Percentiles rank a stretch among this genome's conserved stretches.
phyloP scores from a whole-genome alignment of 2,888 invertebrate species.

The Linnaemya tessellans region DNA sequence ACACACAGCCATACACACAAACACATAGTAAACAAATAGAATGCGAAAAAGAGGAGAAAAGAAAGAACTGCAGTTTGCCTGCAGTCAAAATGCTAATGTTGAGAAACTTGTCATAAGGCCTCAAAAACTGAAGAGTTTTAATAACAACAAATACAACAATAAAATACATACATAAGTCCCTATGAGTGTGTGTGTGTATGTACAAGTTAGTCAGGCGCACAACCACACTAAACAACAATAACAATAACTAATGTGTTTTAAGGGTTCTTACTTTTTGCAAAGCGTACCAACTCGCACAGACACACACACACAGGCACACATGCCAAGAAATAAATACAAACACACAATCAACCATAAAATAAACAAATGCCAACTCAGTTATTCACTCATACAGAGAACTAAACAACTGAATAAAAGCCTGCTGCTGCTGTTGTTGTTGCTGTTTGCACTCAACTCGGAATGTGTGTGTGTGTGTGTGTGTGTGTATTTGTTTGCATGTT shows the following conservation, averaged over 20 bases:
- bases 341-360: slow-evolving; percentile 41
- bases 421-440: background rate
- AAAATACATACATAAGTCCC: background rate
- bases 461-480: background rate
- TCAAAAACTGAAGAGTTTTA: slow-evolving; percentile 57
- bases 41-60: slow-evolving; percentile 26
- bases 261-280: slow-evolving; percentile 25
- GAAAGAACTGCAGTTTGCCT: slow-evolving; percentile 70
- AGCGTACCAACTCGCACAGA: slow-evolving; percentile 14
- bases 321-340: background rate
- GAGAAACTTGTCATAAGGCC: slow-evolving; percentile 70
- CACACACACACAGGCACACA: slow-evolving; percentile 3
- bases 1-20: background rate
- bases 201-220: background rate
- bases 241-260: slow-evolving; percentile 68
- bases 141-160: slow-evolving; percentile 26
- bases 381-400: slow-evolving; percentile 8
- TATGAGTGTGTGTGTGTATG: background rate
- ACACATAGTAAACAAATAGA: background rate
- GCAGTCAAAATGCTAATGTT: slow-evolving; percentile 72
- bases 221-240: slow-evolving; percentile 42
- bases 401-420: background rate
- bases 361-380: slow-evolving; percentile 32
- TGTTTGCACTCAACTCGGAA: background rate
- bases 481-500: slow-evolving; percentile 24